Percentiles rank a stretch among this genome's conserved stretches.
phyloP scores from a whole-genome alignment of 2,113 vertebrate genomes.

The Upupa epops region DNA sequence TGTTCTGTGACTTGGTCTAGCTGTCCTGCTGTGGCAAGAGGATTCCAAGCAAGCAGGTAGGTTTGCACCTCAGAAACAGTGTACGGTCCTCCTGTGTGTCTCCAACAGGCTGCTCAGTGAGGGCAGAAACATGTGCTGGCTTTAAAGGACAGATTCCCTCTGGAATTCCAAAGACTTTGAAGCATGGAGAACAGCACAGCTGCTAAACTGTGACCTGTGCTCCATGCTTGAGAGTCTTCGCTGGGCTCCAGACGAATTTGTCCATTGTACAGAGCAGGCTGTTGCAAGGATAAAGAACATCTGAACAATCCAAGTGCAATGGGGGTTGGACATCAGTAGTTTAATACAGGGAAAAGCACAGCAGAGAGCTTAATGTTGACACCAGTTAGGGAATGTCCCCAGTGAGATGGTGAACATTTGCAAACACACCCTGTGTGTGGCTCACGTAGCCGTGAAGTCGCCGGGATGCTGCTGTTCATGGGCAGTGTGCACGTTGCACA shows the following conservation, averaged over 20 bases:
- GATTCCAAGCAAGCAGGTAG: not conserved
- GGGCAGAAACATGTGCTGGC: not conserved
- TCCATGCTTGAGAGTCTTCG: not conserved
- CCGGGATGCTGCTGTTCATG: not conserved
- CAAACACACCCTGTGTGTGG: not conserved
- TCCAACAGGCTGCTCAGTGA: not conserved
- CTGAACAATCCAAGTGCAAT: not conserved
- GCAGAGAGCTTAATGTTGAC: not conserved
- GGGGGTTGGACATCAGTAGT: not conserved
- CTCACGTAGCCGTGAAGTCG: rapidly evolving
- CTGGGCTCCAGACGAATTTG: not conserved
- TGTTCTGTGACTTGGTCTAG: no score
- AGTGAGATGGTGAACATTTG: not conserved
- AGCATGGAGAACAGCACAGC: not conserved
- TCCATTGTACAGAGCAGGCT: not conserved
- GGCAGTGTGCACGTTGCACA: not conserved
- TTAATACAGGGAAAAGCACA: not conserved
- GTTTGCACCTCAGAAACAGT: not conserved
- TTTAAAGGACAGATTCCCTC: not conserved
- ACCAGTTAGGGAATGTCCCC: not conserved
- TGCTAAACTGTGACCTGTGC: not conserved
- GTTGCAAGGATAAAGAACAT: rapidly evolving
- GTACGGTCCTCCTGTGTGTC: not conserved
- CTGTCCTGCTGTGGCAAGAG: no score
- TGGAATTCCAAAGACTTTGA: not conserved